Percentiles rank a stretch among this genome's conserved stretches.
Evolutionary conservation across 2,797 vertebrate genomes (phyloP).

Genomic region (Sylvilagus floridanus): DNA sequence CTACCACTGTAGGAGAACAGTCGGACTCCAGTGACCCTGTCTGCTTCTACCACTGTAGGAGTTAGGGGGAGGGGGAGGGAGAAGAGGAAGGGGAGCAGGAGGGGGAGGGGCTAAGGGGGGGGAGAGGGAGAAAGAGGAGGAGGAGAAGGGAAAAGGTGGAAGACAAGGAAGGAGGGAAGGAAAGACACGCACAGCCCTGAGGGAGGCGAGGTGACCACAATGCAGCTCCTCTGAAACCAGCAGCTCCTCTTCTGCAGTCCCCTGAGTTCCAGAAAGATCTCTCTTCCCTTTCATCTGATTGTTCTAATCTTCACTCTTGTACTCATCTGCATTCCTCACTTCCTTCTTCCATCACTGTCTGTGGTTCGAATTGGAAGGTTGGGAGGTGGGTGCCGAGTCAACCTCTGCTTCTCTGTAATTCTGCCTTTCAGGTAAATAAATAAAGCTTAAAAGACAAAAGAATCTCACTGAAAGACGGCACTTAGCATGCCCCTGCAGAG

Average conservation of each 20-base stretch:
- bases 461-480: neutral
- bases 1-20: no score
- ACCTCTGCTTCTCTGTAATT: no score
- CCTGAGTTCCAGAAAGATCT: neutral
- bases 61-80: neutral
- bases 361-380: neutral
- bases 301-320: neutral
- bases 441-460: no score
- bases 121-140: no score
- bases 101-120: neutral
- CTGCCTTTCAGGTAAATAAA: no score
- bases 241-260: neutral
- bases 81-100: no score
- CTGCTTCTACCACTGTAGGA: neutral
- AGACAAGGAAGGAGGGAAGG: no score
- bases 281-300: neutral
- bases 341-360: neutral
- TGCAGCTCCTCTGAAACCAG: neutral
- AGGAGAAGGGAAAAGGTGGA: accelerated
- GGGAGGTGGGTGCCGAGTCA: no score
- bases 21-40: neutral
- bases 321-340: neutral
- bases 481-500: neutral
- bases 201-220: neutral
- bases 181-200: no score